Evolutionary conservation across 2,113 vertebrate species (phyloP), one percentile per base, ranked within the genome.

Genomic region (Tretioscincus oriximinensis): DNA sequence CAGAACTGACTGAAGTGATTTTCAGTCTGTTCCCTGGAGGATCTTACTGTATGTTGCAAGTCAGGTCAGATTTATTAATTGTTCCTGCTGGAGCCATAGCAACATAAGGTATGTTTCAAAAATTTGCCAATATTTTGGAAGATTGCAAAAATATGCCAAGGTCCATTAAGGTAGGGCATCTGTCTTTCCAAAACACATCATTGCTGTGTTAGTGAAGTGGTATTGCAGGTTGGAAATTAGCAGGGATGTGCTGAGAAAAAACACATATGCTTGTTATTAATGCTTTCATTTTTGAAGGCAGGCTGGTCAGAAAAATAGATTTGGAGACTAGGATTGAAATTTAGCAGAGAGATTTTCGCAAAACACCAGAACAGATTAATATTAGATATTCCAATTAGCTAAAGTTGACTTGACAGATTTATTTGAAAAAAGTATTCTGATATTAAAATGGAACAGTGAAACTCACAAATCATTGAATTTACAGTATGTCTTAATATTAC

Each of bases 1-100:
- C 18, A 61, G 4, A 77, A 81, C 18, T 70, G 51, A 90, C 2
- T 11, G 81, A 79, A 80, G 65, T 81, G 75, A 70, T 24, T 1
- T 58, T 78, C 78, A 67, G 10, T 47, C 35, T 75, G 21, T 9
- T 31, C 31, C 86, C 83, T 64, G 49, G 9, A 71, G 18, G 41
- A 1, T 78, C 26, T 84, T 88, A 87, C 61, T n/a, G 64, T 64
- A 54, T 76, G 80, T 54, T 76, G 49, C 65, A 60, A 81, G 65
- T 81, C 73, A 81, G 80, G 73, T 81, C 72, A 69, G 28, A 81
- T 81, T 61, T 81, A 75, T 81, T 69, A 81, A 49, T 69, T 68
- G 80, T 69, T 81, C 76, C 54, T 69, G 64, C 73, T 76, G 72
- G 68, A 81, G 64, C 26, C 51, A 81, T 60, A 76, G 68, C 54